Conservation (phyloP, 2,888 invertebrate genomes). For the Drosophila anomalipes region DNA sequence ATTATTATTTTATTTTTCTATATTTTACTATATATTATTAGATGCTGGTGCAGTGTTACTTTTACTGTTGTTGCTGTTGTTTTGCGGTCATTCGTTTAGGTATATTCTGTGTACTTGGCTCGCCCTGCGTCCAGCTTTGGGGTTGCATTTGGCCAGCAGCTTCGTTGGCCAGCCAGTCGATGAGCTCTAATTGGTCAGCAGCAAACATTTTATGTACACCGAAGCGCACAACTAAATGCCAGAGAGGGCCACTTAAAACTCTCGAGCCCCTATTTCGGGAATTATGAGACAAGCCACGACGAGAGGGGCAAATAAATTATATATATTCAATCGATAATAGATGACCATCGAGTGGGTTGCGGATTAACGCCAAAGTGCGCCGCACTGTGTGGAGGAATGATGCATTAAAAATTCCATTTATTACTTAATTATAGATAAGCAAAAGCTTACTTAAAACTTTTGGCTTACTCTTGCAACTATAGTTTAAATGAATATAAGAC, state of each 20-base stretch:
- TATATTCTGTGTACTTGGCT: slow-evolving; percentile 35
- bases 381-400: not conserved
- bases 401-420: not conserved
- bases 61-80: slow-evolving; percentile 22
- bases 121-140: slow-evolving; percentile 43
- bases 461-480: not conserved
- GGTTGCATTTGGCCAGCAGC: slow-evolving; percentile 59
- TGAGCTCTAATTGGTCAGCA: slow-evolving; percentile 72
- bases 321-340: slow-evolving; percentile 40
- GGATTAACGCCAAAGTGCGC: not conserved
- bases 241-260: slow-evolving; percentile 57
- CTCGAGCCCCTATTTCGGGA: slow-evolving; percentile 63
- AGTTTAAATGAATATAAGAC: not conserved
- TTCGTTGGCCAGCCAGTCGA: slow-evolving; percentile 45
- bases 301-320: slow-evolving; percentile 8
- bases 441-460: not conserved
- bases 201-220: slow-evolving; percentile 47
- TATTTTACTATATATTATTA: slow-evolving; percentile 56
- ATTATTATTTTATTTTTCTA: slow-evolving; percentile 40
- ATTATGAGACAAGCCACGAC: not conserved
- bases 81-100: slow-evolving; percentile 57
- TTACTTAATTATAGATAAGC: not conserved
- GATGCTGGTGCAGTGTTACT: slow-evolving; percentile 65
- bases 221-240: slow-evolving; percentile 15
- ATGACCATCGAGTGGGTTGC: slow-evolving; percentile 10